These are phyloP conservation scores for Craseonycteris thonglongyai DNA, from an alignment of 2,113 vertebrate species.

Conservation along the genomic window DNA sequence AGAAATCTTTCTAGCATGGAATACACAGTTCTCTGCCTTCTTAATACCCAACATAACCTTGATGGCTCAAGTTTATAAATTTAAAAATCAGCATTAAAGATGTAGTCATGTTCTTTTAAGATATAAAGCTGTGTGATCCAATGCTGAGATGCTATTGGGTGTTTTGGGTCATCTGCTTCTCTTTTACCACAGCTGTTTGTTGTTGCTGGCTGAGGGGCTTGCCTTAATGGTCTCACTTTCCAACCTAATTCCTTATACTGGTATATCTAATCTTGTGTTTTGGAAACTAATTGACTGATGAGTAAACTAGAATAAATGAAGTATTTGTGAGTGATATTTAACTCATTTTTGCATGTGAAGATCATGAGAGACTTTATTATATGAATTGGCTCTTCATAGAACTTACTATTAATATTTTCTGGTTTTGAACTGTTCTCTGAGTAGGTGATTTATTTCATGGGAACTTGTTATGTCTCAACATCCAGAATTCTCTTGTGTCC, in stretches of 20 bases:
- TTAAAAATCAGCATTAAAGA: background rate
- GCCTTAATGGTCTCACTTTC: background rate
- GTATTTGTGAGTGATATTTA: background rate
- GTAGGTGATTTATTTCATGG: background rate
- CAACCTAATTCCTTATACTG: background rate
- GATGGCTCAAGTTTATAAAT: background rate
- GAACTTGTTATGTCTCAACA: background rate
- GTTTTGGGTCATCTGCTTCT: background rate
- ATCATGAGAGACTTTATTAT: background rate
- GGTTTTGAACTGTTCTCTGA: background rate
- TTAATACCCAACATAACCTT: background rate
- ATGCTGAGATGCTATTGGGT: background rate
- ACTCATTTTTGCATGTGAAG: background rate
- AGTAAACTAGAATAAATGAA: background rate
- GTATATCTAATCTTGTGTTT: background rate
- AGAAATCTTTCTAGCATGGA: background rate
- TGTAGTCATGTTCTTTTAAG: background rate
- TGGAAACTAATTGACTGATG: background rate
- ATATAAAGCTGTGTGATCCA: background rate
- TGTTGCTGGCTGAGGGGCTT: background rate
- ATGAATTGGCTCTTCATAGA: background rate
- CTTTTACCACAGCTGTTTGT: background rate
- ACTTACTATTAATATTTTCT: background rate
- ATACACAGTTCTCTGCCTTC: background rate
- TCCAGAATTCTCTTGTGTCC: background rate